Conservation (phyloP, 2,113 vertebrate species). For the Peromyscus maniculatus region DNA sequence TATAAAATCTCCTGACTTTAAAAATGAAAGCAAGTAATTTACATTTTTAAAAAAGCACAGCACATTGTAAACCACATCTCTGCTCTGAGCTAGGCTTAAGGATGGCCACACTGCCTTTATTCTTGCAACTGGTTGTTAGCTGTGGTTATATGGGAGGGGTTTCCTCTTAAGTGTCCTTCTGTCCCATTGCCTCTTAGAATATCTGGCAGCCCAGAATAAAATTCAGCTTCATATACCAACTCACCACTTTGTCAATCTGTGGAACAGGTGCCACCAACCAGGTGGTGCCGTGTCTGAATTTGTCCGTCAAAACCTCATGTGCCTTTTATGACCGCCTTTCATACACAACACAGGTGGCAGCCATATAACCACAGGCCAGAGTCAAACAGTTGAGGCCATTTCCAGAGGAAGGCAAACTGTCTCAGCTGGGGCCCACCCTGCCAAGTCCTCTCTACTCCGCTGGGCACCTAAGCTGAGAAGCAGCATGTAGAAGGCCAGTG, state of each 20-base stretch:
- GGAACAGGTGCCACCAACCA: not conserved
- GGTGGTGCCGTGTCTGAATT: not conserved
- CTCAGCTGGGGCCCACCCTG: not conserved
- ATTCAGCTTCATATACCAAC: constrained; percentile 21
- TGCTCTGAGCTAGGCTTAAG: not conserved
- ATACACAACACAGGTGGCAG: not conserved
- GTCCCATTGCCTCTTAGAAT: not conserved
- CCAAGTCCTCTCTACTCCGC: not conserved
- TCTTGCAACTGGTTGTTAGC: not conserved
- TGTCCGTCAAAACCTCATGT: not conserved
- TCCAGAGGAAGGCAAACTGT: not conserved
- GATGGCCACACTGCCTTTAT: not conserved
- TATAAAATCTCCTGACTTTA: constrained; percentile 31
- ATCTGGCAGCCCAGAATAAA: constrained; percentile 17
- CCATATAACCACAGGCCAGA: not conserved
- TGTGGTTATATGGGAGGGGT: not conserved
- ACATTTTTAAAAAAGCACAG: not conserved
- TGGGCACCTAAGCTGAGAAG: not conserved
- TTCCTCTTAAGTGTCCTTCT: not conserved
- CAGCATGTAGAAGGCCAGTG: not conserved
- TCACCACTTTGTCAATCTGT: not conserved
- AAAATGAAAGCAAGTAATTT: constrained; percentile 35
- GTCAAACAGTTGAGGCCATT: not conserved
- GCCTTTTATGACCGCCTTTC: not conserved
- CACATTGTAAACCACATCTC: not conserved